phyloP scores from a whole-genome alignment of 2,888 invertebrate genomes.

The Electrophaes corylata region DNA sequence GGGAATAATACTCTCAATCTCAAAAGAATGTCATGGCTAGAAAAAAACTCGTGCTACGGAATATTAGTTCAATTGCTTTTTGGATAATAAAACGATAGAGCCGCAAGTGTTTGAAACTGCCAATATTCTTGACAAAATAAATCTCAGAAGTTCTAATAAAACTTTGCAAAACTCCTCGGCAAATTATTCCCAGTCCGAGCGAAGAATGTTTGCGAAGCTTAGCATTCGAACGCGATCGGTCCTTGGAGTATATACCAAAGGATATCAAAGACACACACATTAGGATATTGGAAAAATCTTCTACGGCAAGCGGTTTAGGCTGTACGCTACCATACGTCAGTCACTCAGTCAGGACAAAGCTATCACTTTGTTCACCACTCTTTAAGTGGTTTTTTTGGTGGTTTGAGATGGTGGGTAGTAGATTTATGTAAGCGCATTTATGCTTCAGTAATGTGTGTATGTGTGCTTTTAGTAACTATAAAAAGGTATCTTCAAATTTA shows the following conservation, averaged over 20 bases:
- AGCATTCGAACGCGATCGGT: slow-evolving; percentile 26
- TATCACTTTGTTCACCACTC: no score
- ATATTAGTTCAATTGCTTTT: background rate
- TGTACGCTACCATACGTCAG: no score
- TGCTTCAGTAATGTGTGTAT: no score
- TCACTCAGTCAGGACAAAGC: no score
- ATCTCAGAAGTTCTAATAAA: slow-evolving; percentile 28
- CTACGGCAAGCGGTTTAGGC: no score
- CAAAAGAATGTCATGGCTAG: background rate
- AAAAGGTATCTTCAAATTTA: no score
- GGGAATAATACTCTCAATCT: no score
- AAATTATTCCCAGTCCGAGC: slow-evolving; percentile 29
- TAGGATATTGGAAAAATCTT: no score
- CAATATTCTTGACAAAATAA: slow-evolving; percentile 33
- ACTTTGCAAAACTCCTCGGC: slow-evolving; percentile 23
- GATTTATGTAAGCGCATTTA: no score
- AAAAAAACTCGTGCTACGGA: background rate
- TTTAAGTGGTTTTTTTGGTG: no score
- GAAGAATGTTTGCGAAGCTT: slow-evolving; percentile 31
- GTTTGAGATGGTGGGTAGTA: no score
- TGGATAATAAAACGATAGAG: slow-evolving; percentile 1
- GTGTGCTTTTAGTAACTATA: no score
- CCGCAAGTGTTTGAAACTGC: slow-evolving; percentile 24
- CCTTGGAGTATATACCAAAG: slow-evolving; percentile 7
- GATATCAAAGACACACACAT: background rate